Evolutionary conservation across 2,113 vertebrate species (phyloP).

Genomic region (Lophochroa leadbeateri): DNA sequence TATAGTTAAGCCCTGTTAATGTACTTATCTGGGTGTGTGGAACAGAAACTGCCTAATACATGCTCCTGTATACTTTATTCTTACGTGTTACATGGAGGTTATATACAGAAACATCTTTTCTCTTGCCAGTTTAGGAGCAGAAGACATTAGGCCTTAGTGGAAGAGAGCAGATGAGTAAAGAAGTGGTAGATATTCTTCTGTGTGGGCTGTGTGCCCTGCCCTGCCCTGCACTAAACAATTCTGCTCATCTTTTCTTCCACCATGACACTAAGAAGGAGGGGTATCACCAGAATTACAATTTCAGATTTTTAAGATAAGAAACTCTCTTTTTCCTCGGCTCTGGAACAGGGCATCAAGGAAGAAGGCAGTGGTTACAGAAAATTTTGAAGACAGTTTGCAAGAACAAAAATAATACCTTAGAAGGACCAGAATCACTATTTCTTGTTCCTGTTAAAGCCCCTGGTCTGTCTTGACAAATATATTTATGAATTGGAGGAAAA

Average conservation of each 20-base stretch:
- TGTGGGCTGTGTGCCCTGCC: not conserved
- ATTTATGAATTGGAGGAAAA: not conserved
- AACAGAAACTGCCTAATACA: not conserved
- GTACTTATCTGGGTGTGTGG: not conserved
- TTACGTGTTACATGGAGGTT: not conserved
- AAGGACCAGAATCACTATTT: not conserved
- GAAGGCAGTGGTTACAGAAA: not conserved
- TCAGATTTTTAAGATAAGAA: not conserved
- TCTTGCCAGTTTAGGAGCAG: not conserved
- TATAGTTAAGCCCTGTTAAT: not conserved
- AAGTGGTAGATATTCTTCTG: not conserved
- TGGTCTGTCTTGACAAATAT: not conserved
- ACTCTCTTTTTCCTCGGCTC: not conserved
- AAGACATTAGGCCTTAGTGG: not conserved
- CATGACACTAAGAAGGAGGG: not conserved
- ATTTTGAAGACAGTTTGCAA: not conserved
- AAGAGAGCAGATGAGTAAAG: not conserved
- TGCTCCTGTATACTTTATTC: not conserved
- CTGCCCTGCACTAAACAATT: not conserved
- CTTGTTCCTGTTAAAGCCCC: not conserved
- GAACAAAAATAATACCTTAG: not conserved
- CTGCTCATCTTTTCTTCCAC: not conserved
- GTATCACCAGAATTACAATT: not conserved
- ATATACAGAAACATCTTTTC: not conserved
- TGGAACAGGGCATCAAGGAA: not conserved